Base-by-base conservation (phyloP, 1,140 invertebrate genomes). In the Drosophila navojoa region DNA sequence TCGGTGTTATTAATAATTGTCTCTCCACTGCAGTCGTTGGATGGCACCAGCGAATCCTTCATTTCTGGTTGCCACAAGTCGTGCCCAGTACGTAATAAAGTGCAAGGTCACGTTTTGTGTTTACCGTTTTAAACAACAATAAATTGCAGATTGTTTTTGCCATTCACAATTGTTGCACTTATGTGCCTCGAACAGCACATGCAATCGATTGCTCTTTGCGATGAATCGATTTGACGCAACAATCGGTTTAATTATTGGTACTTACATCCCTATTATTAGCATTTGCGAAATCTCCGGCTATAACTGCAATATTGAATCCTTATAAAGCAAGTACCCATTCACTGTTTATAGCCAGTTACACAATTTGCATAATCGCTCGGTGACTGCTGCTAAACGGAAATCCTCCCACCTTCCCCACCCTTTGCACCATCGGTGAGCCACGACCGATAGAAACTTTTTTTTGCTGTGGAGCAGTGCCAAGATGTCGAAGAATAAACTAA, bases 401-500 rank as follows among this genome's bases (percentile, higher is more conserved):
- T 42, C 27, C 55, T 49, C 32, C 29, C 47, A 32, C 53, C 55
- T 68, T 70, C 53, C 59, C 75, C 66, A 52, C 52, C 57, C 60
- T 40, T 58, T 11, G 22, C 29, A 40, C 49, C 47, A 55, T 52
- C 71, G 55, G 35, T 45, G 32, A 55, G 27, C 35, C 9, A 47
- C 53, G 44, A 72, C 49, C 52, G 67, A 53, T 64, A 54, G 35
- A 55, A 50, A 70, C 32, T 60, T 62, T 10, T 66, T 47, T 55
- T 68, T 47, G 50, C 42, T 58, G 49, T n/a, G 32, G 53, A 49
- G 38, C 52, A 32, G 45, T 50, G 40, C 10, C 57, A 62, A 68
- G 47, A 97, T 97, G 96, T 97, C 96, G 79, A 98, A 98, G 93
- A 98, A 98, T 93, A 98, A 98, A 93, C 94, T 98, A 84, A 98